Evolutionary conservation across 1,140 invertebrate species (phyloP).

Genomic region (Anoplophora glabripennis): DNA sequence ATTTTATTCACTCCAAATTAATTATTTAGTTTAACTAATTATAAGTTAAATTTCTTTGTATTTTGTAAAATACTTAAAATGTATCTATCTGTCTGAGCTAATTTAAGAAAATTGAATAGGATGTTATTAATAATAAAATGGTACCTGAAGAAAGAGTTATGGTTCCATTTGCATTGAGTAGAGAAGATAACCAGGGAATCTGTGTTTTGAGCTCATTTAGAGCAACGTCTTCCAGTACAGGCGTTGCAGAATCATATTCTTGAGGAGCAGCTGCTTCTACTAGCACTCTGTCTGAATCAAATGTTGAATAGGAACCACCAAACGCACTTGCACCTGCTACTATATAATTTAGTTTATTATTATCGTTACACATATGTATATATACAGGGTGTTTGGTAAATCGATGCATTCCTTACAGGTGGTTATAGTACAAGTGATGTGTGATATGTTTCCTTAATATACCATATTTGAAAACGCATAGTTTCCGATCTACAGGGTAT

Average conservation of each 20-base stretch:
- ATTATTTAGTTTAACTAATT: neutral
- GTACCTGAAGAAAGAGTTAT: slow-evolving; percentile 19
- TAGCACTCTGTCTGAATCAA: neutral
- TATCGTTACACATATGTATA: too few species aligned
- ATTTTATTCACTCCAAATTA: neutral
- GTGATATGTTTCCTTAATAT: too few species aligned
- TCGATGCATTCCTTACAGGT: too few species aligned
- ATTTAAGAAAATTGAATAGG: slow-evolving; percentile 13
- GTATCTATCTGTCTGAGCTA: neutral
- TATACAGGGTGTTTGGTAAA: too few species aligned
- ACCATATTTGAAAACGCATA: too few species aligned
- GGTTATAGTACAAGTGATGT: too few species aligned
- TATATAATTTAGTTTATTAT: neutral
- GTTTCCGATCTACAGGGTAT: too few species aligned
- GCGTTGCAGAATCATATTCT: neutral
- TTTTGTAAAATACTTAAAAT: neutral
- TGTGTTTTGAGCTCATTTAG: slow-evolving; percentile 12
- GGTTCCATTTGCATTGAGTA: slow-evolving; percentile 26
- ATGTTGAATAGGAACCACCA: neutral
- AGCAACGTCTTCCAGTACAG: too few species aligned
- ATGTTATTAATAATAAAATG: neutral
- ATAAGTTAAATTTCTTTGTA: neutral
- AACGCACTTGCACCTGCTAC: neutral
- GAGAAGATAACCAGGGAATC: slow-evolving; percentile 27
- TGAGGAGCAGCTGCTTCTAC: neutral